These are phyloP conservation scores for Lycophotia porphyrea DNA, from an alignment of 2,888 invertebrate species.

Conservation along the genomic window DNA sequence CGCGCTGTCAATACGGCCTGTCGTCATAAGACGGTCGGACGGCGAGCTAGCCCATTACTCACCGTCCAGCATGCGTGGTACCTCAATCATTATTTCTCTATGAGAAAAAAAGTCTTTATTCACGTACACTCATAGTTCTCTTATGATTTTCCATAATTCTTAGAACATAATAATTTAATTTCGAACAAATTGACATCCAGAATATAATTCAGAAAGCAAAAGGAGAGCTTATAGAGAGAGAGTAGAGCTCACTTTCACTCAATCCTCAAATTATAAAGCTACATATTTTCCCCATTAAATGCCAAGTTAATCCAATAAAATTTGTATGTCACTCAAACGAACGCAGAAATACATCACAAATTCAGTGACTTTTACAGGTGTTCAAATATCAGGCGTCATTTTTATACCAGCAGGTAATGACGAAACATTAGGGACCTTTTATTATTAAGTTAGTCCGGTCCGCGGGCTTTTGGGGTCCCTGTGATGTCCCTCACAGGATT, in stretches of 20 bases:
- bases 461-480: slow-evolving; percentile 68
- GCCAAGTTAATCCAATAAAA: slow-evolving; percentile 29
- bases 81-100: not conserved
- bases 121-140: not conserved
- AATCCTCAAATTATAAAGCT: slow-evolving; percentile 6
- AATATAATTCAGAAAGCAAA: not conserved
- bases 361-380: slow-evolving; percentile 34
- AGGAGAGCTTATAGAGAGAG: not conserved
- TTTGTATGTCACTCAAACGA: slow-evolving; percentile 23
- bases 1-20: no score
- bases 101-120: not conserved
- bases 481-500: slow-evolving; percentile 69
- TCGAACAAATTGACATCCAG: not conserved
- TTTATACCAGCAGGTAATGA: slow-evolving; percentile 73
- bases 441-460: slow-evolving; percentile 80
- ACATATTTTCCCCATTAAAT: slow-evolving; percentile 21
- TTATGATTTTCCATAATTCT: not conserved
- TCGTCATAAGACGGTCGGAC: no score
- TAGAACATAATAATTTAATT: not conserved
- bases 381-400: slow-evolving; percentile 63
- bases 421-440: slow-evolving; percentile 78
- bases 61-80: not conserved
- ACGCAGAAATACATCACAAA: slow-evolving; percentile 28
- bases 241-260: not conserved
- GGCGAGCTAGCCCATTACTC: no score